Conservation (phyloP, 2,888 invertebrate species). For the Dendrolimus houi region DNA sequence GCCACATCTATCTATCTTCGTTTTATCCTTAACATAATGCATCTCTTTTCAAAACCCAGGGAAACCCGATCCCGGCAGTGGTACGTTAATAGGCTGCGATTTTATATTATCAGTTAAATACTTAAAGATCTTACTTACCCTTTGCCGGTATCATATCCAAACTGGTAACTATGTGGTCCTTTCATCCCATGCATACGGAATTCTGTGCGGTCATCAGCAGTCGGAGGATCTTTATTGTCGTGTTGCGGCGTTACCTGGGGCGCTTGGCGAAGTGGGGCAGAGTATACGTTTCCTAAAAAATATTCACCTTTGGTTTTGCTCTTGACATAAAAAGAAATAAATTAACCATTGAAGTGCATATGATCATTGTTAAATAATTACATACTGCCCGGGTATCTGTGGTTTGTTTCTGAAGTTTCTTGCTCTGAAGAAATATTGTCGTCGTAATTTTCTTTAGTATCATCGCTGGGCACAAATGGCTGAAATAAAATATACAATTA, state of each 20-base stretch:
- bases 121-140: slow-evolving; percentile 72
- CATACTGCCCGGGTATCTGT: slow-evolving; percentile 53
- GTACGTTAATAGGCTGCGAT: no score
- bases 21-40: no score
- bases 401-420: slow-evolving; percentile 54
- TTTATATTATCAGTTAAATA: no score
- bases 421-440: slow-evolving; percentile 34
- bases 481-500: not conserved
- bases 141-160: slow-evolving; percentile 89
- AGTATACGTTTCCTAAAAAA: slow-evolving; percentile 38
- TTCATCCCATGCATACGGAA: slow-evolving; percentile 90
- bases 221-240: slow-evolving; percentile 30
- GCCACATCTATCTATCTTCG: no score
- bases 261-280: slow-evolving; percentile 31
- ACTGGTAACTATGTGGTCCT: slow-evolving; percentile 88
- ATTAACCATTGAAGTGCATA: no score
- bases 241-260: slow-evolving; percentile 26
- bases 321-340: no score
- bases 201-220: slow-evolving; percentile 76
- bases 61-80: no score
- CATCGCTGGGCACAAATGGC: not conserved
- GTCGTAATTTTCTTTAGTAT: not conserved
- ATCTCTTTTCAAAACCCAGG: no score
- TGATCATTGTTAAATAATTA: slow-evolving; percentile 26
- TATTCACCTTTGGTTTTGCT: not conserved